These are phyloP conservation scores for Bilobella aurantiaca DNA, from an alignment of 1,140 invertebrate genomes.

Conservation along the genomic window DNA sequence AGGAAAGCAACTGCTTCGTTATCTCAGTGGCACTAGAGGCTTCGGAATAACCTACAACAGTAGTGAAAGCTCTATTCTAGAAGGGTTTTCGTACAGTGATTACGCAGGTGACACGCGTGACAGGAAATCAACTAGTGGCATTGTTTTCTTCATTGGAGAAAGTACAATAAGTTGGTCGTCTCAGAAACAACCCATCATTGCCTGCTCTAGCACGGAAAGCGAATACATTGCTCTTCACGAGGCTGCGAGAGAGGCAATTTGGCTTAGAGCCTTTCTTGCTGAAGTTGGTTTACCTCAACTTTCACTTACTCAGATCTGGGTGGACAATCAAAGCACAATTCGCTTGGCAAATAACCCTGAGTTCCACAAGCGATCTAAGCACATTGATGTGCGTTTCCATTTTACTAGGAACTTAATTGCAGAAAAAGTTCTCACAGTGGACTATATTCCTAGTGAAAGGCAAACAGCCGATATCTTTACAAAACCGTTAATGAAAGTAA, in stretches of 20 bases:
- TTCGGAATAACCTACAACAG: constrained; percentile 10
- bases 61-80: constrained; percentile 4
- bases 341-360: constrained; percentile 34
- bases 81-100: constrained; percentile 21
- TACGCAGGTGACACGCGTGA: constrained; percentile 29
- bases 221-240: constrained; percentile 37
- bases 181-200: constrained; percentile 37
- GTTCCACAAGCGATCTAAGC: constrained; percentile 34
- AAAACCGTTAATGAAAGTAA: constrained; percentile 2
- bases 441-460: background rate
- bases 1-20: constrained; percentile 30
- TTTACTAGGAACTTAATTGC: background rate
- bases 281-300: constrained; percentile 17
- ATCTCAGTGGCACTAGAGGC: constrained; percentile 29
- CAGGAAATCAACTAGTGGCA: constrained; percentile 30
- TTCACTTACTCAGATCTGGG: background rate
- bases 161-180: constrained; percentile 36
- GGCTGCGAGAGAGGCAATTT: constrained; percentile 35
- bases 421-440: background rate
- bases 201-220: constrained; percentile 39
- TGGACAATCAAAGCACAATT: constrained; percentile 36
- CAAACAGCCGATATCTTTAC: constrained; percentile 16
- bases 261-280: constrained; percentile 34
- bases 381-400: constrained; percentile 32
- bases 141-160: constrained; percentile 21